These are phyloP conservation scores for Allobates femoralis DNA, from an alignment of 2,797 vertebrate species.

Conservation along the genomic window DNA sequence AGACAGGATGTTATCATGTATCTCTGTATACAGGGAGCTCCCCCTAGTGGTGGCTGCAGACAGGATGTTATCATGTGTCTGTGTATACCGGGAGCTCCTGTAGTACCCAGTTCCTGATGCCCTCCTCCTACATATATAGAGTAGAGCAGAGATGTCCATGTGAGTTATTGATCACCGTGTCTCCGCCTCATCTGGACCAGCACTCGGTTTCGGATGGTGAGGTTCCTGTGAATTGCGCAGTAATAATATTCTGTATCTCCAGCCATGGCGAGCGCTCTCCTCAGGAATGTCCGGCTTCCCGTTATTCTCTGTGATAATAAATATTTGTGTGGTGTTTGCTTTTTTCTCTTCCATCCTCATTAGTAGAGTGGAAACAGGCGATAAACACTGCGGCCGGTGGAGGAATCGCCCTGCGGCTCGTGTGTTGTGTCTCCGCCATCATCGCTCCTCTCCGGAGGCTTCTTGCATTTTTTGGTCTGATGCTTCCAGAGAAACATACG, in stretches of 20 bases:
- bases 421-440: constrained; percentile 45
- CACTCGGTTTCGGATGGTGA: background rate
- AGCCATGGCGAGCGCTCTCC: background rate
- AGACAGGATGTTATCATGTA: no score
- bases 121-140: no score
- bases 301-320: constrained; percentile 24
- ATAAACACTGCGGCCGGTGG: background rate
- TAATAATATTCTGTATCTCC: constrained; percentile 3
- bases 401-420: background rate
- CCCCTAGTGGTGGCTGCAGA: no score
- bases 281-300: constrained; percentile 8
- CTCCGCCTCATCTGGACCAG: background rate
- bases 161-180: background rate
- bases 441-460: constrained; percentile 61
- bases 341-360: background rate
- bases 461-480: constrained; percentile 50
- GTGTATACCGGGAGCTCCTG: no score
- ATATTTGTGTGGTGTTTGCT: constrained; percentile 5
- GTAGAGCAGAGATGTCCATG: background rate
- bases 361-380: background rate
- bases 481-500: constrained; percentile 64
- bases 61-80: no score
- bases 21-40: no score
- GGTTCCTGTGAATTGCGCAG: background rate
- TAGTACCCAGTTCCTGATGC: no score